A percentile compares a stretch with the other conserved stretches of the same genome.
Conservation (phyloP, 92 coral and sea anemone genomes). For the Epizoanthus stellaris region DNA sequence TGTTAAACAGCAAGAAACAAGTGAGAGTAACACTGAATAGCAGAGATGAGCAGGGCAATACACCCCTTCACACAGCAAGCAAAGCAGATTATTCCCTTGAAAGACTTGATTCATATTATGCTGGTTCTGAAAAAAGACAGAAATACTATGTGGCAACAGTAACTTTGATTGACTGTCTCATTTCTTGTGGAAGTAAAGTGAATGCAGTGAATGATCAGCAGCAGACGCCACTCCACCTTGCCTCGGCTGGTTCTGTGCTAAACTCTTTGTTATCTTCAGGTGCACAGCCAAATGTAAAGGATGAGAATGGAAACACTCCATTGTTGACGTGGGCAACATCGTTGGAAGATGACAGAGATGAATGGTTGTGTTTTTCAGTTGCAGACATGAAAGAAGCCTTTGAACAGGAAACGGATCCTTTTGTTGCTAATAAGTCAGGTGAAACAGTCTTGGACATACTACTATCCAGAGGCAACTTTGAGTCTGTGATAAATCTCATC, state of each 20-base stretch:
- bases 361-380: not conserved
- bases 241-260: not conserved
- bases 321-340: not conserved
- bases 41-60: conserved; percentile 23
- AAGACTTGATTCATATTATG: not conserved
- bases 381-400: not conserved
- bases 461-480: too few relatives aligned
- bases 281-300: not conserved
- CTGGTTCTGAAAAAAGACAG: not conserved
- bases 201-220: conserved; percentile 16
- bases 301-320: conserved; percentile 18
- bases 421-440: too few relatives aligned
- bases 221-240: not conserved
- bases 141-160: not conserved
- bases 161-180: not conserved
- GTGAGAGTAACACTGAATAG: not conserved
- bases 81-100: not conserved
- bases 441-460: too few relatives aligned
- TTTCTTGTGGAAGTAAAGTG: not conserved
- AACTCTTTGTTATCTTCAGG: not conserved
- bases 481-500: too few relatives aligned
- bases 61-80: conserved; percentile 6
- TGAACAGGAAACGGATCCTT: not conserved
- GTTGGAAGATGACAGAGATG: not conserved
- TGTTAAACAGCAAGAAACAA: not conserved